phyloP scores from a whole-genome alignment of 2,113 vertebrate genomes.

The Fulica atra region DNA sequence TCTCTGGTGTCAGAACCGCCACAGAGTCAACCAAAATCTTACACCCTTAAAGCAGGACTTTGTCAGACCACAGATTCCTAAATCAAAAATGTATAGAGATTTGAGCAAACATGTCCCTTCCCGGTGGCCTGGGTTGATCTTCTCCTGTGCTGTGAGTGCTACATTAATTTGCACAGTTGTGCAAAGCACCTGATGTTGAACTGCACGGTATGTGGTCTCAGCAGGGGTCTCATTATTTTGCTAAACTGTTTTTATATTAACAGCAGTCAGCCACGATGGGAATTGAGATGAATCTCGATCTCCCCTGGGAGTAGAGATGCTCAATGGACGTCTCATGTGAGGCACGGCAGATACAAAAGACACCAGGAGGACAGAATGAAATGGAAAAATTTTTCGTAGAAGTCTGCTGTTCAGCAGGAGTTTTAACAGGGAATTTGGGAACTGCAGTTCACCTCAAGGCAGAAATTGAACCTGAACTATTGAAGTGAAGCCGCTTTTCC shows the following conservation, averaged over 20 bases:
- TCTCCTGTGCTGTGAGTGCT: not conserved
- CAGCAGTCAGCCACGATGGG: not conserved
- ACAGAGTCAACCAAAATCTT: not conserved
- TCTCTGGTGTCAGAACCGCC: not conserved
- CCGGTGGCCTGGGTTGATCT: fast-evolving
- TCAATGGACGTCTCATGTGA: not conserved
- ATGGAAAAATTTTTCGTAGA: not conserved
- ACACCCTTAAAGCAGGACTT: not conserved
- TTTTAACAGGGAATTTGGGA: not conserved
- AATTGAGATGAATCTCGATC: not conserved
- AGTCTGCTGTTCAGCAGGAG: not conserved
- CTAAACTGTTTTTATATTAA: not conserved
- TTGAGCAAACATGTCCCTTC: fast-evolving
- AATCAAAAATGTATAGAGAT: not conserved
- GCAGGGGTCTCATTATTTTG: not conserved
- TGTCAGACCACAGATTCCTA: not conserved
- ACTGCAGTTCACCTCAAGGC: not conserved
- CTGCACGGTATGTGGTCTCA: not conserved
- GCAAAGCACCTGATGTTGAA: not conserved
- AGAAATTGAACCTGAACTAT: not conserved
- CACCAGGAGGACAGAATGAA: not conserved
- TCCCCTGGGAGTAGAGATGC: not conserved
- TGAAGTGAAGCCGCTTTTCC: not conserved
- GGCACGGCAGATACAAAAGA: not conserved
- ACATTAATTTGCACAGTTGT: not conserved